A percentile compares a stretch with the other conserved stretches of the same genome.
Evolutionary conservation across 2,888 invertebrate genomes (phyloP).

Genomic region (Axea sp.): DNA sequence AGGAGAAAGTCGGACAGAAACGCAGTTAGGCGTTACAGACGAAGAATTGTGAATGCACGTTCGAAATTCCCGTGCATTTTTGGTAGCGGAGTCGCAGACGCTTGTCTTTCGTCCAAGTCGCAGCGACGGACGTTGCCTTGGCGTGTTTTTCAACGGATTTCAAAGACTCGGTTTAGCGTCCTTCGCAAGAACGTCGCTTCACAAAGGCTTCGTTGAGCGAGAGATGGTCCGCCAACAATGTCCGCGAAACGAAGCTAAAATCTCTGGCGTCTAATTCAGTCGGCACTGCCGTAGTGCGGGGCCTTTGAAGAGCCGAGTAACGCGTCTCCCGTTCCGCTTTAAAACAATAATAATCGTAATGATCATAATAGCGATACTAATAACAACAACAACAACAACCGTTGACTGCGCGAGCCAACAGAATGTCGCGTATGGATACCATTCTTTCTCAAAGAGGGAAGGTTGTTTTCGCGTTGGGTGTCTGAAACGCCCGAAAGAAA

Average conservation of each 20-base stretch:
- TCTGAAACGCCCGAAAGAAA: conserved; percentile 5
- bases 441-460: conserved; percentile 39
- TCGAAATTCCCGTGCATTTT: conserved; percentile 8
- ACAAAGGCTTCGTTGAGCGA: conserved; percentile 15
- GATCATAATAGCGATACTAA: no score
- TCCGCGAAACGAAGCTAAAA: conserved; percentile 16
- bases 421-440: conserved; percentile 27
- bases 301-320: conserved; percentile 32
- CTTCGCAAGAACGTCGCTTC: conserved; percentile 5
- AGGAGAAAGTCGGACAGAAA: background rate
- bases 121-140: background rate
- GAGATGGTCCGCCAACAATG: conserved; percentile 25
- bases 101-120: conserved; percentile 5
- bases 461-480: conserved; percentile 45
- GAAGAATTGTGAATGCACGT: conserved; percentile 1
- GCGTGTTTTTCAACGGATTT: conserved; percentile 13
- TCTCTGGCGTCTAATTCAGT: conserved; percentile 45
- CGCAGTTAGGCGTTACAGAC: background rate
- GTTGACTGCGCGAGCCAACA: conserved; percentile 33
- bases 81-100: background rate
- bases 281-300: background rate
- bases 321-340: conserved; percentile 65
- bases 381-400: no score
- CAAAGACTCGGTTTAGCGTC: conserved; percentile 36
- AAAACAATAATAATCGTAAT: conserved; percentile 68